Base-by-base conservation (phyloP, 2,888 invertebrate genomes). In the Hoplodrina ambigua region DNA sequence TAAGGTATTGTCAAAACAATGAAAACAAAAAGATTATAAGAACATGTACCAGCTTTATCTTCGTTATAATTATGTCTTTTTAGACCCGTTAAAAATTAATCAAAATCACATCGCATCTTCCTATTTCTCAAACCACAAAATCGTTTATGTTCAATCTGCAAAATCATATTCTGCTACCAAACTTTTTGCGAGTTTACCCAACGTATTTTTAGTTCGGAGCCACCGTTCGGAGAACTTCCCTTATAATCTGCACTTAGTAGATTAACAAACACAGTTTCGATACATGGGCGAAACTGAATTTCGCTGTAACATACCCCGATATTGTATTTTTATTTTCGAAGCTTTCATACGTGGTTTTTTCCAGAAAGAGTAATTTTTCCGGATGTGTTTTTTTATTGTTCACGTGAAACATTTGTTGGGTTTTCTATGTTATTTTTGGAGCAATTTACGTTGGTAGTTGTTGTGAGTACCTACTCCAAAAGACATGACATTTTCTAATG, bases 161-260 rank as follows among this genome's bases (percentile, higher is more conserved):
- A 77, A 66, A 81, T 50, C 55, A 33, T 55, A 69, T 54, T 19
- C 61, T 53, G 25, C 17, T 19, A 33, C 2, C 15, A 10, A 71
- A 63, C 60, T 71, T 71, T 78, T 80, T 65, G 8, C 50, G 50
- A 60, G 5, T 63, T 30, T 64, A 56, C 55, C 33, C 69, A 72
- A 73, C 73, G 68, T 73, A 83, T 75, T 77, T 72, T 75, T 70
- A 75, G 69, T 82, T 58, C 61, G 41, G 55, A 52, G 50, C 50
- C 61, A 25, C 20, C 57, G 52, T 25, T 62, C 75, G 11, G 11
- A 65, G 68, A 74, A 76, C 56, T 73, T 70, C 25, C 72, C 78
- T 71, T 72, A 83, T 81, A 86, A 83, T 86, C 81, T 67, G 76
- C 85, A 83, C 85, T 85, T 86, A 86, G 75, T 72, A 79, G 86